phyloP scores from a whole-genome alignment of 2,888 invertebrate genomes.

The Agrotis puta region DNA sequence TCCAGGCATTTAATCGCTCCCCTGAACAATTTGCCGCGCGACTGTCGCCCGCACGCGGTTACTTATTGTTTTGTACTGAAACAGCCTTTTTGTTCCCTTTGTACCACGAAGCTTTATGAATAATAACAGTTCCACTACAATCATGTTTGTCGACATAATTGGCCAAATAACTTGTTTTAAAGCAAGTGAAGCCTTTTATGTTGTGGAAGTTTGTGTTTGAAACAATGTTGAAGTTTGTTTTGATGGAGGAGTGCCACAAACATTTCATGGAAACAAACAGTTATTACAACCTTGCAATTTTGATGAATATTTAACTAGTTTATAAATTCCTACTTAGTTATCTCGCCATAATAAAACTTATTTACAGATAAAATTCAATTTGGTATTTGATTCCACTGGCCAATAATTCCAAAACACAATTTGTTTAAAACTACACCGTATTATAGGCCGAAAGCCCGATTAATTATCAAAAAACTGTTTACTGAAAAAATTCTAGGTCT shows the following conservation, averaged over 20 bases:
- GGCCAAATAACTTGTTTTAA: constrained; percentile 51
- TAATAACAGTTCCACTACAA: constrained; percentile 65
- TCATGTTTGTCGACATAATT: constrained; percentile 57
- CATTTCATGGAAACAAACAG: not conserved
- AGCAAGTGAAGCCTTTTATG: constrained; percentile 39
- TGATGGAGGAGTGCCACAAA: not conserved
- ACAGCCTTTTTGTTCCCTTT: constrained; percentile 68
- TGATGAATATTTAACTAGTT: not conserved
- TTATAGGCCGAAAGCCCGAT: too few species aligned
- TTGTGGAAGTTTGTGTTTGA: constrained; percentile 39
- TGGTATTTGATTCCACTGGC: too few species aligned
- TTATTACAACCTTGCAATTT: not conserved
- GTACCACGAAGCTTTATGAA: constrained; percentile 65
- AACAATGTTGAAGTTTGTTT: constrained; percentile 12
- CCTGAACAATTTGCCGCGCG: constrained; percentile 77
- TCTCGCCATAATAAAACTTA: not conserved
- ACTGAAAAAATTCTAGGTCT: too few species aligned
- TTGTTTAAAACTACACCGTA: too few species aligned
- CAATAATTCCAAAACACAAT: too few species aligned
- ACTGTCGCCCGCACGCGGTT: constrained; percentile 75
- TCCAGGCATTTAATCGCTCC: constrained; percentile 79
- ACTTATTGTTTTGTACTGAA: constrained; percentile 73
- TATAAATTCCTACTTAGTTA: not conserved
- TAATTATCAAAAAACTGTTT: too few species aligned
- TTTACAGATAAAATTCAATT: not conserved